Base-by-base conservation (phyloP, 2,797 vertebrate genomes). In the Paguma larvata region DNA sequence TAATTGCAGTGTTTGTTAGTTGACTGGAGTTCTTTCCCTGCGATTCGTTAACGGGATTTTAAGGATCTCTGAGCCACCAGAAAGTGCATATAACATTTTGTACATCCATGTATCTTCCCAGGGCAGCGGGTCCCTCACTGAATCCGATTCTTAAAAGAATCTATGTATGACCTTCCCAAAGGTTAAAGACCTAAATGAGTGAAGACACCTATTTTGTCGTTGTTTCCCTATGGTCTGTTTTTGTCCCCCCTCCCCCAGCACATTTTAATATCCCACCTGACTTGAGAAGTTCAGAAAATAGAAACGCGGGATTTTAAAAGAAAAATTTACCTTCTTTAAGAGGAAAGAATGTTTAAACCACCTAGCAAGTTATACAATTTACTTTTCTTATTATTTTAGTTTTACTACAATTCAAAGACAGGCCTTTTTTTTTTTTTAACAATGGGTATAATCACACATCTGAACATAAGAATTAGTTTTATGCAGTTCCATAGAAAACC, bases 391-490 rank as follows among this genome's bases (percentile, higher is more conserved):
- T 98, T 97, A 98, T 98, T 98, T 98, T 72, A 97, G 97, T 98
- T 98, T 95, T 97, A 97, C 96, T 96, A 85, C 67, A 97, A 97
- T 98, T 98, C 95, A 98, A 98, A 98, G 98, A 98, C 96, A 93
- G 93, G 89, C 79, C 88, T 21, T 94, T 94, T 83, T 78, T 91
- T 96, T 98, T 89, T 41, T 12, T 23, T 0, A 68, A 98, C 98
- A 98, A 98, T 98, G 97, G 85, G 85, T 97, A 98, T 99, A 99
- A 99, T 99, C 98, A 98, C 98, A 98, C 98, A 98, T 96, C 98
- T 85, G 97, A 98, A 98, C 25, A 0, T 98, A 98, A 98, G 98
- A 98, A 98, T 98, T 99, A 98, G 98, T 98, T 99, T 98, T 99
- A 98, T 92, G 97, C 7, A 96, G 98, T 2, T 4, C 6, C 3